Percentiles rank a stretch among this genome's conserved stretches.
Evolutionary conservation across 2,888 invertebrate genomes (phyloP).

Genomic region (Drosophila prolongata): DNA sequence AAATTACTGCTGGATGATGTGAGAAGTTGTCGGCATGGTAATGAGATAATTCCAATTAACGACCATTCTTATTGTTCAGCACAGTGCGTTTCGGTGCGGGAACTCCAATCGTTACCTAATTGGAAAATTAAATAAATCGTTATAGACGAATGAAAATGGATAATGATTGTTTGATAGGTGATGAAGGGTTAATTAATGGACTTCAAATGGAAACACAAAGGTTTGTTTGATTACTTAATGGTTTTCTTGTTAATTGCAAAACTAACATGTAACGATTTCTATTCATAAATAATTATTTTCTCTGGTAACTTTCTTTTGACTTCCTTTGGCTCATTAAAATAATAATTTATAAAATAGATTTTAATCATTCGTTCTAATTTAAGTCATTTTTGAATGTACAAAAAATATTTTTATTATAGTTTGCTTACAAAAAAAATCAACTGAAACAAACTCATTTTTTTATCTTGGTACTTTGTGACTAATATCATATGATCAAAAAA

Average conservation of each 20-base stretch:
- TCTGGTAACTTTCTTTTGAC: neutral
- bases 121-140: neutral
- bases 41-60: slow-evolving; percentile 35
- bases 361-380: too few species aligned
- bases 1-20: neutral
- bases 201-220: too few species aligned
- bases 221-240: neutral
- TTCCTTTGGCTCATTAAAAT: neutral
- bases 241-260: neutral
- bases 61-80: neutral
- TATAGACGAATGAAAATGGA: neutral
- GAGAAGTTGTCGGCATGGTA: slow-evolving; percentile 14
- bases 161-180: neutral
- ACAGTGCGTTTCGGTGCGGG: slow-evolving; percentile 12
- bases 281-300: too few species aligned
- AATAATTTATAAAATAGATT: too few species aligned
- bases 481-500: neutral
- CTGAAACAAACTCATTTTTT: neutral
- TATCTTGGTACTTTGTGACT: neutral
- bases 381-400: too few species aligned
- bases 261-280: too few species aligned
- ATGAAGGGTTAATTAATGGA: neutral
- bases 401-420: too few species aligned
- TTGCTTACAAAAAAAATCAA: too few species aligned
- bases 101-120: neutral